A percentile compares a stretch with the other conserved stretches of the same genome.
phyloP scores from a whole-genome alignment of 2,113 vertebrate species.

The Pitta sordida region DNA sequence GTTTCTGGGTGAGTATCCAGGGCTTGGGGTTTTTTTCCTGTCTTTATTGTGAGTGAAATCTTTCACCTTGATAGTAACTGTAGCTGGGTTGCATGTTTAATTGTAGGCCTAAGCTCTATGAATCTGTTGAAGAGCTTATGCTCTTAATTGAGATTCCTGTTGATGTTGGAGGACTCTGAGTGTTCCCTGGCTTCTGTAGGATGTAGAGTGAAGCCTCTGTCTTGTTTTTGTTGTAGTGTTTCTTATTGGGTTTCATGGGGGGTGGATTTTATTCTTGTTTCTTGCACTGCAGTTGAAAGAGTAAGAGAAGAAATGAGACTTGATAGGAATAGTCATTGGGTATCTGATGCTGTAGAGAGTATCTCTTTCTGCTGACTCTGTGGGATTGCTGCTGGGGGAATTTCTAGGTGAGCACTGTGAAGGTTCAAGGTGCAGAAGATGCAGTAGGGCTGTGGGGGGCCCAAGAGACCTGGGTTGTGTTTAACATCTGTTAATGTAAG shows the following conservation, averaged over 20 bases:
- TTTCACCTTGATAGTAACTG: rapidly evolving
- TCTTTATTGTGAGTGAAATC: neutral
- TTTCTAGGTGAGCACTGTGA: neutral
- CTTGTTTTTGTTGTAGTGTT: neutral
- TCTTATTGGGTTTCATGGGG: neutral
- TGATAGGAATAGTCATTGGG: neutral
- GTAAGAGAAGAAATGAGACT: neutral
- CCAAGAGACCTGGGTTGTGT: neutral
- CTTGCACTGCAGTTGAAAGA: neutral
- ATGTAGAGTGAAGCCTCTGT: neutral
- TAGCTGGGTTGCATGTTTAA: neutral
- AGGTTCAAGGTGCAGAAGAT: neutral
- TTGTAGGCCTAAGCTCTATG: neutral
- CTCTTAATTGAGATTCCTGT: neutral
- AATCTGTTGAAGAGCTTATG: neutral
- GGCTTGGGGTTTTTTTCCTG: no score
- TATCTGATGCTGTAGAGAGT: neutral
- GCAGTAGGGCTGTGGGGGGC: neutral
- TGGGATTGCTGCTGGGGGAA: neutral
- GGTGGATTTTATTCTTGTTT: neutral
- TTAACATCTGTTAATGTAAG: neutral
- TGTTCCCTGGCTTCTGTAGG: neutral
- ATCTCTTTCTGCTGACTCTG: neutral
- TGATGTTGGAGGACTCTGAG: neutral
- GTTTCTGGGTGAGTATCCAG: rapidly evolving